A percentile compares a stretch with the other conserved stretches of the same genome.
phyloP scores from a whole-genome alignment of 2,113 vertebrate genomes.

The Charina bottae region DNA sequence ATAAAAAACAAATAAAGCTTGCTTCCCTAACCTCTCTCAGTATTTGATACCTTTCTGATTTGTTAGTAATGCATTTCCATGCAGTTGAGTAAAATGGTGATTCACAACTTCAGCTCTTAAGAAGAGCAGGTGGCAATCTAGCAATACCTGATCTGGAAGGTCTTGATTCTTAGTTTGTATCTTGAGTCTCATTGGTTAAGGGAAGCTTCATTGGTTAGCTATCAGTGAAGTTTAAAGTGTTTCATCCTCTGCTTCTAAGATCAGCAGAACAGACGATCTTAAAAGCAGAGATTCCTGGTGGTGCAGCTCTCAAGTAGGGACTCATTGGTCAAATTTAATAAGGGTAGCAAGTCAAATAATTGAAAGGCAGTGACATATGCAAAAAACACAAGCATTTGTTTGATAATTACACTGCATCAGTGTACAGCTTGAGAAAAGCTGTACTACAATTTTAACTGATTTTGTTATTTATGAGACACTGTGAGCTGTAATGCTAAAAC shows the following conservation, averaged over 20 bases:
- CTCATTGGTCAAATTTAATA: not conserved
- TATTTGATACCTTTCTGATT: not conserved
- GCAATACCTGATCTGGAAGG: not conserved
- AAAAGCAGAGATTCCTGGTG: not conserved
- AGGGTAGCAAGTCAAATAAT: not conserved
- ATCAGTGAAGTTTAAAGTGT: not conserved
- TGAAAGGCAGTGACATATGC: not conserved
- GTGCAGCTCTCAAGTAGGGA: not conserved
- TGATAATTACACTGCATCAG: not conserved
- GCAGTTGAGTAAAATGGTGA: not conserved
- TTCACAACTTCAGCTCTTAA: not conserved
- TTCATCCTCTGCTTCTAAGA: no score
- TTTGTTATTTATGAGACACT: not conserved
- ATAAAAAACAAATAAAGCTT: not conserved
- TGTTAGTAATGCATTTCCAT: not conserved
- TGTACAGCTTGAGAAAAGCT: slow-evolving; percentile 10
- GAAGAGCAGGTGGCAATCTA: not conserved
- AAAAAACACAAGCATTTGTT: not conserved
- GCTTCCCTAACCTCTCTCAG: not conserved
- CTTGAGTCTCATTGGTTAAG: not conserved
- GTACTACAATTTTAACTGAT: not conserved
- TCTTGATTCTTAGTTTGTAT: not conserved
- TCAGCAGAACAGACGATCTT: not conserved
- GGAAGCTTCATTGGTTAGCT: not conserved
- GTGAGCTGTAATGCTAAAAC: not conserved